A percentile compares a stretch with the other conserved stretches of the same genome.
Evolutionary conservation across 92 coral and sea anemone genomes (phyloP).

Genomic region (Zoanthus gigantus): DNA sequence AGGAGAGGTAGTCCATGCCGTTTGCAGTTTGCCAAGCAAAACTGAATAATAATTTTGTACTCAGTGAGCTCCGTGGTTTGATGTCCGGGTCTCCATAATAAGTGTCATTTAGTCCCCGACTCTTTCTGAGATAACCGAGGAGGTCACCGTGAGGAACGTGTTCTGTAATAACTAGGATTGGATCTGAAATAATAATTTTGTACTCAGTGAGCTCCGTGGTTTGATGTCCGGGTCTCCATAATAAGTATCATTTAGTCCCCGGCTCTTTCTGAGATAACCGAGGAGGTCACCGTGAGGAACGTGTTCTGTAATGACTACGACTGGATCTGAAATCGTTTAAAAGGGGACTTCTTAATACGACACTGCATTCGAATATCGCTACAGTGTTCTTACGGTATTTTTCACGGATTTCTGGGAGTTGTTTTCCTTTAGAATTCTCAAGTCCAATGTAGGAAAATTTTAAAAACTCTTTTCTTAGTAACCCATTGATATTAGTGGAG

Average conservation of each 20-base stretch:
- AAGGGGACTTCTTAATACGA: not conserved
- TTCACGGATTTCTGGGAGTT: no score
- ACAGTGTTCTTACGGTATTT: no score
- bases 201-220: conserved; percentile 30
- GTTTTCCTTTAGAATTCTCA: no score
- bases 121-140: conserved; percentile 47
- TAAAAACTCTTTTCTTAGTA: no score
- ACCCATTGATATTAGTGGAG: no score
- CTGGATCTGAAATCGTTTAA: conserved; percentile 20
- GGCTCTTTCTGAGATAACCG: conserved; percentile 49
- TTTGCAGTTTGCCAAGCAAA: conserved; percentile 38
- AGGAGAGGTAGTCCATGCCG: conserved; percentile 40
- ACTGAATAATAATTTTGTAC: conserved; percentile 21
- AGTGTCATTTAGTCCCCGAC: conserved; percentile 40
- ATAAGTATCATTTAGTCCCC: conserved; percentile 39
- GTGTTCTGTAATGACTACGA: conserved; percentile 15
- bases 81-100: conserved; percentile 48
- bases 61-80: conserved; percentile 32
- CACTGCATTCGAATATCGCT: not conserved
- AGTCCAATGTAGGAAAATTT: no score
- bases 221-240: conserved; percentile 45
- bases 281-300: conserved; percentile 44
- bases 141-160: conserved; percentile 40
- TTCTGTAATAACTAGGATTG: conserved; percentile 20
- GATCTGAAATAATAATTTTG: conserved; percentile 6